Conservation (phyloP, 2,888 invertebrate species). For the Mythimna albipuncta region DNA sequence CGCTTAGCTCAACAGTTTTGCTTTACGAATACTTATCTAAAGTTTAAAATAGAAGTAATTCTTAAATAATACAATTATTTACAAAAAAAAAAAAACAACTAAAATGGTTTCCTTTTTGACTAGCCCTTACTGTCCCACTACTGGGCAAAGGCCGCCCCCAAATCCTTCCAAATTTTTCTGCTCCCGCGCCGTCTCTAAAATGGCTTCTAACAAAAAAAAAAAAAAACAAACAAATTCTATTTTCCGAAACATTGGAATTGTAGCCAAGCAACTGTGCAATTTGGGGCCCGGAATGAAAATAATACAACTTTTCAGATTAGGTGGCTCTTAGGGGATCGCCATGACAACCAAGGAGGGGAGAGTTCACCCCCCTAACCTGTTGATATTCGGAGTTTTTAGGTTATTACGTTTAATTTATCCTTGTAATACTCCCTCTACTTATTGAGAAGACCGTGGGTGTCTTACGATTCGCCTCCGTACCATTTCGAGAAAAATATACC, state of each 20-base stretch:
- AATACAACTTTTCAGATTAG: constrained; percentile 45
- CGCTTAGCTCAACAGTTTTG: too few species aligned
- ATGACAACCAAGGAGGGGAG: neutral
- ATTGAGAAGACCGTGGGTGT: neutral
- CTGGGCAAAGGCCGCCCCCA: too few species aligned
- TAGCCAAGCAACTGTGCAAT: constrained; percentile 1
- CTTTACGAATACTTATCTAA: too few species aligned
- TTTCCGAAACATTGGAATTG: neutral
- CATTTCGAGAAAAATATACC: neutral
- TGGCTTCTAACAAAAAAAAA: too few species aligned
- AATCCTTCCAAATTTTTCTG: too few species aligned
- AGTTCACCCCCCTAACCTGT: constrained; percentile 36
- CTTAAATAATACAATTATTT: too few species aligned
- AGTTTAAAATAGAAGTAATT: too few species aligned
- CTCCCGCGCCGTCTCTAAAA: too few species aligned
- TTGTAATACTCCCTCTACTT: constrained; percentile 3
- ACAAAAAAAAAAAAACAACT: too few species aligned
- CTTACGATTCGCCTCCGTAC: too few species aligned
- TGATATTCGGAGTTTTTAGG: constrained; percentile 28
- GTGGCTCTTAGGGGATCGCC: constrained; percentile 18
- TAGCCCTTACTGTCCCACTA: too few species aligned
- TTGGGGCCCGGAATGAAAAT: constrained; percentile 1
- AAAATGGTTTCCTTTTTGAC: too few species aligned
- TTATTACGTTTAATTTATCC: constrained; percentile 14
- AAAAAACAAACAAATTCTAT: neutral